Evolutionary conservation across 2,797 vertebrate species (phyloP).

Genomic region (Bovichtus diacanthus): DNA sequence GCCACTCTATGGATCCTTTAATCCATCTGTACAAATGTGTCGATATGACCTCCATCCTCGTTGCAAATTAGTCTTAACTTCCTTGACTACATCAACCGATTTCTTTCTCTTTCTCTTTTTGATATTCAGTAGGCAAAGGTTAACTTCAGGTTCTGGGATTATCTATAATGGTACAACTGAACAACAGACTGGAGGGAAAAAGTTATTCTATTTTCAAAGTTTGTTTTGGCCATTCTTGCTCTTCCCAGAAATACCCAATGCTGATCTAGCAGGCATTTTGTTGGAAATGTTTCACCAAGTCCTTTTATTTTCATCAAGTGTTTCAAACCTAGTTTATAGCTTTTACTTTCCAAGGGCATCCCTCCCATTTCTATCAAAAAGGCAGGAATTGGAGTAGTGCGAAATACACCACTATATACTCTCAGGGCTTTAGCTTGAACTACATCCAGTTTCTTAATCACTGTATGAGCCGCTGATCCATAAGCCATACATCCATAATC

Average conservation of each 20-base stretch:
- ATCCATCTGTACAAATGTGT: not conserved
- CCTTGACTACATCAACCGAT: not conserved
- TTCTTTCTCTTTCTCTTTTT: not conserved
- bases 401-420: not conserved
- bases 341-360: not conserved
- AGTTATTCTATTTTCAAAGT: not conserved
- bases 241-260: not conserved
- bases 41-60: not conserved
- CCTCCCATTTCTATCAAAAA: not conserved
- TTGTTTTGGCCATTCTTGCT: not conserved
- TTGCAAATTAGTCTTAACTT: not conserved
- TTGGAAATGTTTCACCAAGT: not conserved
- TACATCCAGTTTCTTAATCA: not conserved
- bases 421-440: not conserved
- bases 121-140: not conserved
- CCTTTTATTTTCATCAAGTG: not conserved
- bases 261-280: not conserved
- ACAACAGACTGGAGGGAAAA: not conserved
- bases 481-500: not conserved
- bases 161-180: not conserved
- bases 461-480: not conserved
- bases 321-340: not conserved
- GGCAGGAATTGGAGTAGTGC: not conserved
- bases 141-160: not conserved
- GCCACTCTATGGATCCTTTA: not conserved